These are phyloP conservation scores for Cryptocephalus moraei DNA, from an alignment of 2,888 invertebrate species.

Conservation along the genomic window DNA sequence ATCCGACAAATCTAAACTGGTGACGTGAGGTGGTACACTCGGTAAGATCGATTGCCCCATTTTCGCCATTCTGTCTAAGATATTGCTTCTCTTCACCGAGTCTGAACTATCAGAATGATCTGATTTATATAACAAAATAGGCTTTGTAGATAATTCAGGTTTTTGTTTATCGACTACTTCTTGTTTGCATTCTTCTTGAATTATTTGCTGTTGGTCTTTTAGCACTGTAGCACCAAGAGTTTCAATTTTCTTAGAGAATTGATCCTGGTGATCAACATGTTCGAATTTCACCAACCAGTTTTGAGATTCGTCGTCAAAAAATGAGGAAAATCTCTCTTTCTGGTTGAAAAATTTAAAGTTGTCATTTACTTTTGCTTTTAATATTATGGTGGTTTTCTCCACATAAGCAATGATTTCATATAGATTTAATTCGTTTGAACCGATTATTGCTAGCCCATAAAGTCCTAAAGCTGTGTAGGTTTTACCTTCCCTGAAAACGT, in stretches of 20 bases:
- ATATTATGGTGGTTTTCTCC: conserved; percentile 30
- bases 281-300: conserved; percentile 31
- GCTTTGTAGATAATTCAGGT: conserved; percentile 1
- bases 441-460: conserved; percentile 40
- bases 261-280: conserved; percentile 18
- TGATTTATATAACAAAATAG: no score
- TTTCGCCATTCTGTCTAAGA: conserved; percentile 47
- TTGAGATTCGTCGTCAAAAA: conserved; percentile 26
- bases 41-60: conserved; percentile 45
- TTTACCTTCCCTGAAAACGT: conserved; percentile 26
- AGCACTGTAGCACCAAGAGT: conserved; percentile 15
- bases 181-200: not conserved
- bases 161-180: conserved; percentile 9
- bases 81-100: conserved; percentile 34
- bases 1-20: conserved; percentile 19
- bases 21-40: conserved; percentile 11
- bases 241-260: conserved; percentile 18
- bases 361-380: conserved; percentile 20
- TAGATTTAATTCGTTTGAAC: conserved; percentile 18
- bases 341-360: conserved; percentile 21
- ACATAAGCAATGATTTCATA: conserved; percentile 33
- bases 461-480: conserved; percentile 32
- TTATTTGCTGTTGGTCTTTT: conserved; percentile 1
- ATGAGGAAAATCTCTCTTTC: conserved; percentile 25
- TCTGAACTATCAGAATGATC: conserved; percentile 18